Base-by-base conservation (phyloP, 2,797 vertebrate genomes). In the Ataeniobius toweri region DNA sequence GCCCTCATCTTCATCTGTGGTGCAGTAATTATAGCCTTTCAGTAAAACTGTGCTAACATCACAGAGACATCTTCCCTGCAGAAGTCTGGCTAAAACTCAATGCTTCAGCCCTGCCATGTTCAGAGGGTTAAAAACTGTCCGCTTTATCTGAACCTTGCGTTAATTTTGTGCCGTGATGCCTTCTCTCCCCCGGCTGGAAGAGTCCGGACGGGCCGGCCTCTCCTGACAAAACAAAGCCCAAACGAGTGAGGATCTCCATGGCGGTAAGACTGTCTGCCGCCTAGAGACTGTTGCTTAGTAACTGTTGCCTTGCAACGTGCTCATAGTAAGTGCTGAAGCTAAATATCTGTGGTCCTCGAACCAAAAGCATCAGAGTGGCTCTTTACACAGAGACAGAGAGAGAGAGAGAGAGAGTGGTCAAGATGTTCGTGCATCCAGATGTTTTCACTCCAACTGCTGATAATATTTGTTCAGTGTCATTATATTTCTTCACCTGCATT, bases 221-320 rank as follows among this genome's bases (percentile, higher is more conserved):
- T 86, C 91, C 94, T 85, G 96, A 96, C 81, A 96, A 95, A 90
- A 96, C 93, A 93, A 97, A 96, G 93, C 92, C 93, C 94, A 99
- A 98, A 93, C 95, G 96, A 76, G 97, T 97, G 94, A 97, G 96
- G 87, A 97, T 97, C 94, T 97, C 97, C 90, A 89, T 97, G 88
- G 94, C 93, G 95, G 98, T 99, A 97, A 96, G 98, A 95, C 83
- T 91, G 92, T 92, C 91, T 86, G 84, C 92, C 87, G 89, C 92
- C 91, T 88, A 88, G 91, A 94, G 88, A 93, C 93, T 89, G 93
- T 94, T 94, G 92, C 92, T 85, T 87, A 88, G 94, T 91, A 94
- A 94, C 93, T 70, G 90, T 95, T 94, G 93, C 93, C 89, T 90
- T 91, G 92, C 89, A 10, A 92, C 90, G 86, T 78, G 36, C 79